Base-by-base conservation (phyloP, 2,113 vertebrate species). In the Oncorhynchus mykiss region DNA sequence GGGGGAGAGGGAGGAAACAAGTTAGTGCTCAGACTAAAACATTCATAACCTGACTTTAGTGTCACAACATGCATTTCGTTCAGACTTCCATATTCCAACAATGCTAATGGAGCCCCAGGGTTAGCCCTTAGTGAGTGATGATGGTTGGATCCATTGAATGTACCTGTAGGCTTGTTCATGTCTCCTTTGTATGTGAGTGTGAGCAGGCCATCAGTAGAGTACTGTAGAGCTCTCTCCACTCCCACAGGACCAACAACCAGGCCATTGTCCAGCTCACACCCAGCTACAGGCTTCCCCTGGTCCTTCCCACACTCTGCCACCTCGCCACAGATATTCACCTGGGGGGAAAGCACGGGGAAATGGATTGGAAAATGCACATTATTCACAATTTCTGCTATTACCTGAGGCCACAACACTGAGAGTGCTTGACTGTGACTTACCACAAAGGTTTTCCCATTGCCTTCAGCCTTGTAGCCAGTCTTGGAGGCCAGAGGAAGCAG, bases 321-420 rank as follows among this genome's bases (percentile, higher is more conserved):
- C 0, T 82, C n/a, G 4, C 89, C 92, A 75, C 98, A 99, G 84
- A 99, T 93, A 29, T 98, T 99, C 57, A 99, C 81, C 96, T 97
- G 79, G 20, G 66, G 7, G 80, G 66, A 8, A 7, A 31, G 29
- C 39, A 9, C 9, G 8, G 39, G 9, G 39, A 45, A 45, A 45
- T 45, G 39, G 39, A 45, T 11, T 45, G 2, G 39, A 45, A 39
- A 34, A 34, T 7, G 34, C 39, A 39, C 39, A 39, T 39, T 39
- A 39, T 39, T 39, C 39, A 39, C 39, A 39, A 39, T 39, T 39
- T 39, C 39, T 39, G 39, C 39, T 39, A 39, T 39, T 8, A 39
- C 39, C 39, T 2, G 39, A 39, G 39, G 39, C 7, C 49, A 51
- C 49, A 54, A 18, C 16, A 54, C 51, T 16, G 5, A 16, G 51